phyloP scores from a whole-genome alignment of 2,113 vertebrate species.

The Myodes glareolus region DNA sequence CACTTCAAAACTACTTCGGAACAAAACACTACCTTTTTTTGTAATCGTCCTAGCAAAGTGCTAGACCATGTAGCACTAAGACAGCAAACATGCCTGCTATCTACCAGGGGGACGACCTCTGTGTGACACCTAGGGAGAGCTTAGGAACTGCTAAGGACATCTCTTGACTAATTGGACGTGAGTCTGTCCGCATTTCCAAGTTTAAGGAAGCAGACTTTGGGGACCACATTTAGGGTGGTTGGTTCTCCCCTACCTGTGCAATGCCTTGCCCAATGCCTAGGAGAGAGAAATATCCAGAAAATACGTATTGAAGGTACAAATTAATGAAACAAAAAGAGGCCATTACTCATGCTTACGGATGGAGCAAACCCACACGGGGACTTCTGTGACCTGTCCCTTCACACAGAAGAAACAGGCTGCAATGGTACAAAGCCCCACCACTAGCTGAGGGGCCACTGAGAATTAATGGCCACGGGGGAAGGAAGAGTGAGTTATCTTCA shows the following conservation, averaged over 20 bases:
- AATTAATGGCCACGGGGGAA: not conserved
- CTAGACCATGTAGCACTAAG: not conserved
- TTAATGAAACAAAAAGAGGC: not conserved
- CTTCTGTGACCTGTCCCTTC: rapidly evolving
- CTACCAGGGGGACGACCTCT: not conserved
- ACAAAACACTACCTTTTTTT: not conserved
- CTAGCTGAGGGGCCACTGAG: not conserved
- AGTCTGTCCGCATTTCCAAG: not conserved
- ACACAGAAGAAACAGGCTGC: not conserved
- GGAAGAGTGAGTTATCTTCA: not conserved
- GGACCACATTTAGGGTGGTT: not conserved
- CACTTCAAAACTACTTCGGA: conserved; percentile 29
- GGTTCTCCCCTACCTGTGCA: not conserved
- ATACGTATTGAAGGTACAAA: not conserved
- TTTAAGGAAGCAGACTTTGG: not conserved
- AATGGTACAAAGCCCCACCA: not conserved
- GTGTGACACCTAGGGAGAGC: not conserved
- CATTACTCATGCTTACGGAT: not conserved
- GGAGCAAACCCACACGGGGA: not conserved
- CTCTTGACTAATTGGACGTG: not conserved
- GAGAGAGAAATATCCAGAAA: not conserved
- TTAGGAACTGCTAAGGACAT: not conserved
- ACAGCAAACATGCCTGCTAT: not conserved
- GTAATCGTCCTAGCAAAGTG: not conserved
- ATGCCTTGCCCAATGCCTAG: not conserved